A percentile compares a stretch with the other conserved stretches of the same genome.
Conservation (phyloP, 2,113 vertebrate species). For the Prionailurus viverrinus region DNA sequence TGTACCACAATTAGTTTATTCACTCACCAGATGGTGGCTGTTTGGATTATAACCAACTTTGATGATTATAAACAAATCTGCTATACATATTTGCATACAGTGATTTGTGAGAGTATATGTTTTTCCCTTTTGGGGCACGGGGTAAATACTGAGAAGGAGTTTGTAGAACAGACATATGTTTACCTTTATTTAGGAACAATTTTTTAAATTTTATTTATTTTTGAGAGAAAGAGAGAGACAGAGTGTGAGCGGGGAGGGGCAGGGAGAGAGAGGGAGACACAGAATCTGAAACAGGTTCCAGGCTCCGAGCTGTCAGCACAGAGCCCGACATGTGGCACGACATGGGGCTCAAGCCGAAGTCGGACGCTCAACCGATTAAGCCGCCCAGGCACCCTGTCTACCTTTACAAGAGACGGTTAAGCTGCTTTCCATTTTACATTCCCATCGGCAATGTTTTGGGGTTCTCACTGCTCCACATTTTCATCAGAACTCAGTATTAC, state of each 20-base stretch:
- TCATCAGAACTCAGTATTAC: not conserved
- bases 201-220: too few species aligned
- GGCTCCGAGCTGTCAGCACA: too few species aligned
- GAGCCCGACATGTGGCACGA: too few species aligned
- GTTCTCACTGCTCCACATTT: not conserved
- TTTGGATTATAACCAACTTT: not conserved
- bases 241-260: too few species aligned
- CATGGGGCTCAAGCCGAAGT: too few species aligned
- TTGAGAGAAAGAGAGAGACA: too few species aligned
- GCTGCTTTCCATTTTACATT: not conserved
- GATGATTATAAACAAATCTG: not conserved
- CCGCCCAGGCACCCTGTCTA: not conserved
- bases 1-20: not conserved
- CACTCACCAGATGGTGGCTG: not conserved
- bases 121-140: not conserved
- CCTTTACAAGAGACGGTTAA: not conserved
- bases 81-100: not conserved
- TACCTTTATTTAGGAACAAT: not conserved
- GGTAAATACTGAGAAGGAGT: not conserved
- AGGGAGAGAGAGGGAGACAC: too few species aligned
- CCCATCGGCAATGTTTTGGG: not conserved
- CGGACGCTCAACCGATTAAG: too few species aligned
- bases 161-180: not conserved
- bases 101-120: not conserved
- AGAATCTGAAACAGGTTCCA: too few species aligned